These are phyloP conservation scores for Dynastes hyllus DNA, from an alignment of 2,888 invertebrate species.

Conservation along the genomic window DNA sequence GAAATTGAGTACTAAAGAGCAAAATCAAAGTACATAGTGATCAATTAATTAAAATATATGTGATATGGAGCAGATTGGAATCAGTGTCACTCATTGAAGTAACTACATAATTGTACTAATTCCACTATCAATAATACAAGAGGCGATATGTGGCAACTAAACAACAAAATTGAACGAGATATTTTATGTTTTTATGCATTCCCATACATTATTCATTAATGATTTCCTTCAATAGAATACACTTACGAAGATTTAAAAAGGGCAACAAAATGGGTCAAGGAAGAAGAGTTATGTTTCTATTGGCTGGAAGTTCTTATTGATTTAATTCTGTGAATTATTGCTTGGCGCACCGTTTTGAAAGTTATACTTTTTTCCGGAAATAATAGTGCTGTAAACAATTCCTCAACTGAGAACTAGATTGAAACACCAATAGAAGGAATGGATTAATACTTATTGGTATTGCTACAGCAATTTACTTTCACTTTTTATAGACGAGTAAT, in stretches of 20 bases:
- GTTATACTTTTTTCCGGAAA: slow-evolving; percentile 20
- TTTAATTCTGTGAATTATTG: slow-evolving; percentile 21
- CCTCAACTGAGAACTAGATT: background rate
- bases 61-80: too few species aligned
- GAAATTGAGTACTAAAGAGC: too few species aligned
- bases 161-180: too few species aligned
- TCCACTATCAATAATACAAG: too few species aligned
- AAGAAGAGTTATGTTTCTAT: slow-evolving; percentile 7
- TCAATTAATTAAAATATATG: too few species aligned
- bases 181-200: too few species aligned
- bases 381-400: background rate
- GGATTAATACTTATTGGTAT: background rate
- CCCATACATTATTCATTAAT: background rate
- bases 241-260: slow-evolving; percentile 4
- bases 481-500: too few species aligned
- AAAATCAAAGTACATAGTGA: too few species aligned
- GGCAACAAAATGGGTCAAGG: slow-evolving; percentile 3
- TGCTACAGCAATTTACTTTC: background rate
- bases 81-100: too few species aligned
- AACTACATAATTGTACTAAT: too few species aligned
- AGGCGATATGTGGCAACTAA: too few species aligned
- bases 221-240: slow-evolving; percentile 11
- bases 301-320: slow-evolving; percentile 10
- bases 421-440: background rate
- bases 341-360: slow-evolving; percentile 8